Conservation (phyloP, 2,888 invertebrate genomes). For the Aplocera efformata region DNA sequence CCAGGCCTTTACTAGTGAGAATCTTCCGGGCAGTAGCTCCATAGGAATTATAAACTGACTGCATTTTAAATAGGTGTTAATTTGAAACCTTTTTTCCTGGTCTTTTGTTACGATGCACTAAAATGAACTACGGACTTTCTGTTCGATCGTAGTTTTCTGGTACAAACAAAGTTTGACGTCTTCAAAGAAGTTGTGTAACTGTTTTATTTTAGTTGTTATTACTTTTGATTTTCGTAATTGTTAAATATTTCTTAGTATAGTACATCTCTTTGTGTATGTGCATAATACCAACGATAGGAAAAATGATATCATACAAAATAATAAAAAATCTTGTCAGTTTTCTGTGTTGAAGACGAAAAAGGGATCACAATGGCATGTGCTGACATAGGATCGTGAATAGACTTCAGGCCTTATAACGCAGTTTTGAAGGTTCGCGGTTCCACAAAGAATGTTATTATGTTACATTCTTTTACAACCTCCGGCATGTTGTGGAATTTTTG, state of each 20-base stretch:
- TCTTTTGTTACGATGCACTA: neutral
- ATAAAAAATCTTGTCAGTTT: slow-evolving; percentile 14
- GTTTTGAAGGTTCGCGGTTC: slow-evolving; percentile 35
- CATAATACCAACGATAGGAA: no score
- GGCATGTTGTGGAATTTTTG: slow-evolving; percentile 39
- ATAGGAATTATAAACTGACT: slow-evolving; percentile 40
- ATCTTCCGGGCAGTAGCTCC: slow-evolving; percentile 49
- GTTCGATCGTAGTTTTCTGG: neutral
- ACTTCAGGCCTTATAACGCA: slow-evolving; percentile 32
- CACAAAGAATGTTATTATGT: slow-evolving; percentile 44
- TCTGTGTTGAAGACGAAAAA: slow-evolving; percentile 19
- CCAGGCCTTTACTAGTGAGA: slow-evolving; percentile 63
- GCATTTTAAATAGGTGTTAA: slow-evolving; percentile 32
- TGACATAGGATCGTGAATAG: slow-evolving; percentile 37
- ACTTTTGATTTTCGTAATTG: no score
- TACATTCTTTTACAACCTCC: slow-evolving; percentile 44
- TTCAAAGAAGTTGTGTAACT: no score
- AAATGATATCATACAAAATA: slow-evolving; percentile 1
- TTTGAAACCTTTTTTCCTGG: slow-evolving; percentile 8
- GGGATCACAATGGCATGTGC: slow-evolving; percentile 33
- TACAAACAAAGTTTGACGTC: neutral
- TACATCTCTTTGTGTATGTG: no score
- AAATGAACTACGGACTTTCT: neutral
- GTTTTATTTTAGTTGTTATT: no score
- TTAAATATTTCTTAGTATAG: no score